Evolutionary conservation across 2,797 vertebrate species (phyloP), one percentile per base, ranked within the genome.

Genomic region (Orestias chungarensis): DNA sequence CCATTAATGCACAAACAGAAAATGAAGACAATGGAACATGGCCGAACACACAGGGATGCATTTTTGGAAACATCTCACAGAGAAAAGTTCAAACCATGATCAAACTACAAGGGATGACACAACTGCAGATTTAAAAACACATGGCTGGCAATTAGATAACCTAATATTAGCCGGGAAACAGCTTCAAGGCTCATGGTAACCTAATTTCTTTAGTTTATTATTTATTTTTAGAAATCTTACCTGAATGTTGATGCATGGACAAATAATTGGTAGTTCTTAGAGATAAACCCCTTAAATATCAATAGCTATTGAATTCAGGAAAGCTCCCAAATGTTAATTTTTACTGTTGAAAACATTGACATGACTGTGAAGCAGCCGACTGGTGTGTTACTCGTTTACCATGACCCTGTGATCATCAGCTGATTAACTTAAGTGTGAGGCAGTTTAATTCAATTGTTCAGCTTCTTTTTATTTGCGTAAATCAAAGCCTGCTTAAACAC

Each of bases 401-500:
- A 44, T 43, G 70, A 78, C 69, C 66, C 68, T 46, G 44, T 71
- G n/a, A 33, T 66, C 33, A 78, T 82, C 65, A 55, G 18, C 33
- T 44, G 38, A 67, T 81, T 76, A 57, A 46, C 40, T 72, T 23
- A 64, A 86, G 65, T 71, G 29, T 20, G 67, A 52, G 33, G 17
- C 62, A 29, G n/a, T 76, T 66, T 52, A 31, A 31, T 23, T 44
- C 46, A 74, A 73, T 76, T 64, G 67, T 46, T 29, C 70, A 55
- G 42, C 44, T 38, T 73, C 23, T n/a, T 47, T 49, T 14, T 68
- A 9, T 4, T 20, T n/a, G n/a, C n/a, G 67, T 68, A 61, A 69
- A 70, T 81, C 42, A 66, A 78, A 81, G 71, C 49, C 81, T 57
- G 46, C 1, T 72, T 44, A 67, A 76, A 81, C 73, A 81, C 66